Conservation (phyloP, 2,888 invertebrate genomes). For the Cephus rjabovi region DNA sequence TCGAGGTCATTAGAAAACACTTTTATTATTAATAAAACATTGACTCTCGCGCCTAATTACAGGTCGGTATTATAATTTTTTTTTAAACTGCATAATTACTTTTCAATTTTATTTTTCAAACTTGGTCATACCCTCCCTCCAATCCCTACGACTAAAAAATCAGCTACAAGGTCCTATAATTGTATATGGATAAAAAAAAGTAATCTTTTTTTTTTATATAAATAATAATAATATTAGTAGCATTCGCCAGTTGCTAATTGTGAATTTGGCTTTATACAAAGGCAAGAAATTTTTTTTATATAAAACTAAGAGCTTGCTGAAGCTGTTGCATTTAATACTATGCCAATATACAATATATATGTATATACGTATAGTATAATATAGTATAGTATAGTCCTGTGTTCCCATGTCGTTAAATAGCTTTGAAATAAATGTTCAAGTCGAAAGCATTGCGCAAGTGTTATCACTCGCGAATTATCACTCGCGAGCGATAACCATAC, state of each 20-base stretch:
- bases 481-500: background rate
- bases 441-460: too few relatives aligned
- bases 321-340: background rate
- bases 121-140: background rate
- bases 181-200: background rate
- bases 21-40: background rate
- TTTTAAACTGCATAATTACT: background rate
- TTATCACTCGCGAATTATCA: too few relatives aligned
- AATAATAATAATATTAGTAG: background rate
- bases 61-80: background rate
- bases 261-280: background rate
- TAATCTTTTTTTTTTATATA: background rate
- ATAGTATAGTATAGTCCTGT: background rate
- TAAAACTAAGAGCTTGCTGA: background rate
- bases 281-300: background rate
- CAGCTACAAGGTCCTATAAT: background rate
- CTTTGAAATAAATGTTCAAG: too few relatives aligned
- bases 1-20: background rate
- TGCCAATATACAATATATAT: background rate
- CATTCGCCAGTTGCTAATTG: background rate
- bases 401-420: background rate
- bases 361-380: too few relatives aligned
- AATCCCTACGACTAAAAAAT: background rate
- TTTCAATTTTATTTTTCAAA: background rate
- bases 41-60: background rate